A percentile compares a stretch with the other conserved stretches of the same genome.
Conservation (phyloP, 2,113 vertebrate species). For the Puffinus mauretanicus region DNA sequence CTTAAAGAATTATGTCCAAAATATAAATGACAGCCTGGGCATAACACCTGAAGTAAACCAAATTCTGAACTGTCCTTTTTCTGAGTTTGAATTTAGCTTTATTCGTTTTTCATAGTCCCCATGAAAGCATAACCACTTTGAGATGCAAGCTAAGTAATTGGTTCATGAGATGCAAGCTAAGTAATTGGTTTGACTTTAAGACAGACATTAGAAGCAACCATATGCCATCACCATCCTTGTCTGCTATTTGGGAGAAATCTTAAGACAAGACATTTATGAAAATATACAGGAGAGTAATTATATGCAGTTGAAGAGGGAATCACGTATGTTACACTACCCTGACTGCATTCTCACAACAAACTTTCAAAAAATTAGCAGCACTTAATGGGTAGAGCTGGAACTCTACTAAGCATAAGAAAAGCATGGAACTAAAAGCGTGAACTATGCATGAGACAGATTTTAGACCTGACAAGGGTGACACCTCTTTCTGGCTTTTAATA, state of each 20-base stretch:
- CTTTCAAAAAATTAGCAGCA: not conserved
- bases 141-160: not conserved
- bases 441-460: not conserved
- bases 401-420: not conserved
- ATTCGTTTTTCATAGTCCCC: not conserved
- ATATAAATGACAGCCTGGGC: not conserved
- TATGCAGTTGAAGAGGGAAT: not conserved
- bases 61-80: not conserved
- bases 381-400: not conserved
- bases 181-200: constrained; percentile 17
- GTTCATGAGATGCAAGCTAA: not conserved
- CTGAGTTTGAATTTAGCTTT: not conserved
- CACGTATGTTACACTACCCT: not conserved
- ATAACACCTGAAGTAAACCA: not conserved
- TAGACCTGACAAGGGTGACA: not conserved
- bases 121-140: not conserved
- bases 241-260: not conserved
- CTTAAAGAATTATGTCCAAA: not conserved
- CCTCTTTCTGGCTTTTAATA: not conserved
- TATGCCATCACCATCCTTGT: not conserved
- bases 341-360: not conserved
- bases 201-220: not conserved
- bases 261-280: not conserved
- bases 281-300: not conserved
- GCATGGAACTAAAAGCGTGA: not conserved